Evolutionary conservation across 30 jellyfish, hydroid and myxozoan genomes (phyloP), one percentile per base, ranked within the genome.

Genomic region (Clytia hemisphaerica): DNA sequence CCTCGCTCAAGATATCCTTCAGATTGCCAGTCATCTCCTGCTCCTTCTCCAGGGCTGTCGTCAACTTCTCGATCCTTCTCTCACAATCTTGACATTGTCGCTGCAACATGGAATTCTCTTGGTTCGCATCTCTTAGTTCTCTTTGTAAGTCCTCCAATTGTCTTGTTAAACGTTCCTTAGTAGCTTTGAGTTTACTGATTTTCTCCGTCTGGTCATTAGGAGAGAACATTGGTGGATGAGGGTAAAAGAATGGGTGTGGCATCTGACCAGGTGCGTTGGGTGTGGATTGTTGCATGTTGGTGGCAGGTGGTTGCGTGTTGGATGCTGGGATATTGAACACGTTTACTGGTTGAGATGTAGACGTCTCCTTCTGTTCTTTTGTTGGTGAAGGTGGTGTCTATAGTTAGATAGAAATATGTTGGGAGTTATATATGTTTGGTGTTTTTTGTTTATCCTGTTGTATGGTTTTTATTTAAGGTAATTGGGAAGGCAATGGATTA

Each of bases 161-260:
- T 15, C 44, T 51, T 32, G 81, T 38, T 73, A 88, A 72, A 3
- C 79, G 81, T 29, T 55, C 82, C 72, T 86, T 86, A 2, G 69
- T 87, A 2, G 40, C 35, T 44, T 68, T 75, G 53, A 86, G 51
- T 40, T 64, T 57, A 31, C 51, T 59, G 1, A 86, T 79, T 53
- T 73, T 73, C 24, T 78, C 94, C 18, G 69, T 58, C 38, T 67
- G 93, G 14, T 86, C 96, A 22, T 76, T 83, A 37, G 54, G 62
- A 46, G 21, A 31, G 40, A 14, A 65, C 24, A 24, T 82, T 1
- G 81, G 69, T 18, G 80, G 80, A 29, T 64, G 80, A 9, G 68
- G 93, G 16, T 55, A 83, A 35, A n/a, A n/a, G n/a, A 32, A 79
- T 22, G 86, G 78, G 79, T 51, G 22, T 57, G 78, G 7, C 68